These are phyloP conservation scores for Peribatodes rhomboidaria DNA, from an alignment of 2,888 invertebrate genomes.

Conservation along the genomic window DNA sequence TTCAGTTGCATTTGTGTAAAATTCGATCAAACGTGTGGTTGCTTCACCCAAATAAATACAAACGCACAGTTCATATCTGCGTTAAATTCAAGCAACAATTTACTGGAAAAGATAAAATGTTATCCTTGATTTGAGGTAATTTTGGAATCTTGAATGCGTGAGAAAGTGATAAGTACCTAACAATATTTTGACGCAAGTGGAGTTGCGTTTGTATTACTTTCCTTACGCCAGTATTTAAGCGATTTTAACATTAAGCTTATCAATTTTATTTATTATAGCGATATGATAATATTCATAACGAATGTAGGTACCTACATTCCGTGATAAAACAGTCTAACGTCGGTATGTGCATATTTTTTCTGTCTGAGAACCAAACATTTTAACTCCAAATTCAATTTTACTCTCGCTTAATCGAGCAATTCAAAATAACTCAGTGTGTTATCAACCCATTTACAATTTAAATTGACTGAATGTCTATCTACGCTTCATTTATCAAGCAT, in stretches of 20 bases:
- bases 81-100: conserved; percentile 11
- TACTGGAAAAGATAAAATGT: conserved; percentile 32
- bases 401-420: conserved; percentile 24
- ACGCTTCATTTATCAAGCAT: conserved; percentile 26
- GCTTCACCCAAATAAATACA: conserved; percentile 21
- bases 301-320: too few species aligned
- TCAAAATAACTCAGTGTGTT: conserved; percentile 30
- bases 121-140: conserved; percentile 4
- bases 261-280: not conserved
- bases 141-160: conserved; percentile 16
- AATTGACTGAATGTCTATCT: conserved; percentile 33
- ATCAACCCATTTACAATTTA: conserved; percentile 39
- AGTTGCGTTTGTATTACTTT: conserved; percentile 4
- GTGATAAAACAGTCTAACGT: not conserved
- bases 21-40: conserved; percentile 18
- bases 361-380: conserved; percentile 7
- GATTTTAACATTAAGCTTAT: not conserved
- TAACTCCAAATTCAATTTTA: conserved; percentile 13
- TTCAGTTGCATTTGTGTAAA: too few species aligned
- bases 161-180: conserved; percentile 13
- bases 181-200: conserved; percentile 4
- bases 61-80: conserved; percentile 18
- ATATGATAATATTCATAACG: too few species aligned
- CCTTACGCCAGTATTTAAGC: not conserved
- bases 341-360: not conserved